Conservation (phyloP, 1,140 invertebrate species). For the Rhynchophorus ferrugineus region DNA sequence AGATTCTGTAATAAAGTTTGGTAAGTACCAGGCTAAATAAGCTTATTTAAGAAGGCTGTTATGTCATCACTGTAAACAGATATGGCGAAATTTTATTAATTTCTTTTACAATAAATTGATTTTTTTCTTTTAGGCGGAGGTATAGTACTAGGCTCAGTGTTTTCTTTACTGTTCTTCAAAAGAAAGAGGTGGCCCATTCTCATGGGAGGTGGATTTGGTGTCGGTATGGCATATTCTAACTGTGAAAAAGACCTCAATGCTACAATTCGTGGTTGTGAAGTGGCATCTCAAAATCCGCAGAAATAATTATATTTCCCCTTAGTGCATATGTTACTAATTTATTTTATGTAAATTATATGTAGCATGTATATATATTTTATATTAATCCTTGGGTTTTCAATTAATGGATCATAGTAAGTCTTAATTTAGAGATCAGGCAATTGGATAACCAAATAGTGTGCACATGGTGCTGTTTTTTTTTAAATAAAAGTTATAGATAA, state of each 20-base stretch:
- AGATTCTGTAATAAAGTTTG: constrained; percentile 54
- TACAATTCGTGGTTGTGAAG: constrained; percentile 24
- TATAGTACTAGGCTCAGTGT: constrained; percentile 53
- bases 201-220: constrained; percentile 61
- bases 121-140: constrained; percentile 52
- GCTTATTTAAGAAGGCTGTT: constrained; percentile 3
- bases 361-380: constrained; percentile 22
- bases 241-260: constrained; percentile 60
- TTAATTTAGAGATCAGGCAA: too few relatives aligned
- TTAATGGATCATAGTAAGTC: neutral
- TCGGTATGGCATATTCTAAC: constrained; percentile 69
- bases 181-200: constrained; percentile 64
- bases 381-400: constrained; percentile 12
- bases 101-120: neutral
- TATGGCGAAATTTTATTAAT: neutral
- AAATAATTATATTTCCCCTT: constrained; percentile 14
- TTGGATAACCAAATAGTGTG: too few relatives aligned
- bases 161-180: constrained; percentile 61
- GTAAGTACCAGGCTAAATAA: constrained; percentile 37
- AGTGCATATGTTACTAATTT: constrained; percentile 19
- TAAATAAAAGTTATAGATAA: too few relatives aligned
- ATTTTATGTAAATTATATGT: constrained; percentile 13
- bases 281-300: constrained; percentile 1
- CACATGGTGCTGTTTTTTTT: too few relatives aligned
- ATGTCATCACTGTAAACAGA: constrained; percentile 12